A percentile compares a stretch with the other conserved stretches of the same genome.
Conservation (phyloP, 2,113 vertebrate genomes). For the Podiceps cristatus region DNA sequence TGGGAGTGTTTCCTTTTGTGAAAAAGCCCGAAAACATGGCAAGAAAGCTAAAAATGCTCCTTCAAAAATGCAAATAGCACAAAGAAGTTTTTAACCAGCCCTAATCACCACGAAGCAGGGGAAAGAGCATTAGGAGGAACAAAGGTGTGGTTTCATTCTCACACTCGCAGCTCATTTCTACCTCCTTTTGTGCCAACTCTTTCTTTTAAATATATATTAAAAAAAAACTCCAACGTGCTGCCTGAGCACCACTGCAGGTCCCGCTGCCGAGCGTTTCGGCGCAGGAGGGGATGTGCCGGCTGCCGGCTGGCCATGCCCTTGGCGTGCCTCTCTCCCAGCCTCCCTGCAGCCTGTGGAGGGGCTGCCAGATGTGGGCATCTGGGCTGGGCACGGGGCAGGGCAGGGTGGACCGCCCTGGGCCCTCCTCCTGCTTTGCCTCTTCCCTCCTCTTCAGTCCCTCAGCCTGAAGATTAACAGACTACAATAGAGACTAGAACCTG, state of each 20-base stretch:
- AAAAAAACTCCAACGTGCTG: background rate
- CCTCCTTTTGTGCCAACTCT: background rate
- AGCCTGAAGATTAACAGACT: background rate
- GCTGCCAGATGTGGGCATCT: background rate
- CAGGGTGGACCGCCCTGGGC: background rate
- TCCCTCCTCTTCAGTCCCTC: background rate
- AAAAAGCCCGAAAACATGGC: background rate
- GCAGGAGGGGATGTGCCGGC: background rate
- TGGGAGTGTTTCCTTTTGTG: background rate
- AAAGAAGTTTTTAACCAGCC: background rate
- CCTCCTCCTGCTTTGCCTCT: background rate
- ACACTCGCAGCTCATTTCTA: background rate
- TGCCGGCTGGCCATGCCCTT: fast-evolving
- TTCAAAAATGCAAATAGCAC: background rate
- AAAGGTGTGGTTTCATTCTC: constrained; percentile 7
- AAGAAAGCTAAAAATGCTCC: background rate
- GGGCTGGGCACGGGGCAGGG: background rate
- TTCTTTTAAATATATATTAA: constrained; percentile 55
- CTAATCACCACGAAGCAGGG: background rate
- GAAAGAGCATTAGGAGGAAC: constrained; percentile 15
- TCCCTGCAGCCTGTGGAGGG: background rate
- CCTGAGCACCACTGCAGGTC: background rate
- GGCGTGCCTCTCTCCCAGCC: background rate
- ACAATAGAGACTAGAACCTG: background rate
- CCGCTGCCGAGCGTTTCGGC: background rate